These are phyloP conservation scores for Papilio aristodemus DNA, from an alignment of 1,140 invertebrate species.

Conservation along the genomic window DNA sequence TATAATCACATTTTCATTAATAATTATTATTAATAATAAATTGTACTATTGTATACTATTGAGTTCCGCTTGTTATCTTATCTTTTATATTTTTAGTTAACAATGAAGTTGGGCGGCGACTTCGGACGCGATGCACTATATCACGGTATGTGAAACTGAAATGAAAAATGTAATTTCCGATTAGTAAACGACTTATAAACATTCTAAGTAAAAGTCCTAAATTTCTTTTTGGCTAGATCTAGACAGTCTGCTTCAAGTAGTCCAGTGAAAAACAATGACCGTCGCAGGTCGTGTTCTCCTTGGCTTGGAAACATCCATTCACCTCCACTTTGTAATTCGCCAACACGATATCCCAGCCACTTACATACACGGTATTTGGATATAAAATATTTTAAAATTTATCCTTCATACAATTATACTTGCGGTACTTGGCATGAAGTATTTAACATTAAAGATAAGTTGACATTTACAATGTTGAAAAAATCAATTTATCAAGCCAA, in stretches of 20 bases:
- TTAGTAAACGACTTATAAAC: too few relatives aligned
- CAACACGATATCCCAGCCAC: neutral
- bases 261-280: neutral
- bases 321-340: slow-evolving; percentile 12
- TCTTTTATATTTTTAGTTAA: neutral
- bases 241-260: slow-evolving; percentile 1
- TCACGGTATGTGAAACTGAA: neutral
- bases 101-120: slow-evolving; percentile 10
- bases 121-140: slow-evolving; percentile 7
- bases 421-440: too few relatives aligned
- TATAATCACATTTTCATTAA: neutral
- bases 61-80: too few relatives aligned
- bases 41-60: too few relatives aligned
- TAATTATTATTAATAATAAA: neutral
- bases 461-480: neutral
- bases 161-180: too few relatives aligned
- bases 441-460: neutral
- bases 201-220: neutral
- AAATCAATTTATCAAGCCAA: neutral
- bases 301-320: neutral
- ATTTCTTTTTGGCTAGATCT: neutral
- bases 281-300: neutral
- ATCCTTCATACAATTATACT: too few relatives aligned
- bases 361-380: neutral
- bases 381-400: neutral